Evolutionary conservation across 2,113 vertebrate species (phyloP).

Genomic region (Limanda limanda): DNA sequence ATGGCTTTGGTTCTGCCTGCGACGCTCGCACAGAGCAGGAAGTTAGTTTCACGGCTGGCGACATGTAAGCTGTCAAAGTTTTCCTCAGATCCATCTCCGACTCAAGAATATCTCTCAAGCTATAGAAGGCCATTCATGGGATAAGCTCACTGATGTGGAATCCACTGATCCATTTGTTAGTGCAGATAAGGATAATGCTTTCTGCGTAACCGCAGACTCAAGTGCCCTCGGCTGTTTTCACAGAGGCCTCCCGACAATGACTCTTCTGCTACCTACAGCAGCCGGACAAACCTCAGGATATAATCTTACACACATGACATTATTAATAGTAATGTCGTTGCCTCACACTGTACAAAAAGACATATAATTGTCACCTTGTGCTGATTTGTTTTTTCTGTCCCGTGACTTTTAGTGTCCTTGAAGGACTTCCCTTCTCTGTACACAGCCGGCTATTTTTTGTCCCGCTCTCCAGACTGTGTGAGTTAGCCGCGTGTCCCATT

Average conservation of each 20-base stretch:
- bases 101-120: constrained; percentile 64
- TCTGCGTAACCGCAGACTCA: constrained; percentile 44
- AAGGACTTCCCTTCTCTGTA: constrained; percentile 60
- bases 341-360: constrained; percentile 26
- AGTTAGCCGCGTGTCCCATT: constrained; percentile 67
- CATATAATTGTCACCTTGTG: constrained; percentile 42
- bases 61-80: constrained; percentile 71
- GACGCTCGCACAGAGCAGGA: constrained; percentile 54
- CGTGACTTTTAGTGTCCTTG: constrained; percentile 73
- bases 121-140: constrained; percentile 49
- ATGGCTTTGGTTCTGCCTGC: constrained; percentile 65
- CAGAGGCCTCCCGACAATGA: constrained; percentile 39
- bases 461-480: constrained; percentile 42
- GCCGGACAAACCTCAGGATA: constrained; percentile 34
- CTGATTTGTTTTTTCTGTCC: constrained; percentile 30
- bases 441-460: constrained; percentile 47
- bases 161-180: constrained; percentile 67
- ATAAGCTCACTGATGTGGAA: constrained; percentile 64
- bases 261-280: constrained; percentile 30
- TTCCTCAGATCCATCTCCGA: constrained; percentile 64
- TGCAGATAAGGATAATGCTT: constrained; percentile 53
- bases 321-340: constrained; percentile 35
- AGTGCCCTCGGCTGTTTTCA: constrained; percentile 51
- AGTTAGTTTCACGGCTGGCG: constrained; percentile 64
- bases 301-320: constrained; percentile 20